Conservation (phyloP, 1,140 invertebrate species). For the Diabrotica virgifera region DNA sequence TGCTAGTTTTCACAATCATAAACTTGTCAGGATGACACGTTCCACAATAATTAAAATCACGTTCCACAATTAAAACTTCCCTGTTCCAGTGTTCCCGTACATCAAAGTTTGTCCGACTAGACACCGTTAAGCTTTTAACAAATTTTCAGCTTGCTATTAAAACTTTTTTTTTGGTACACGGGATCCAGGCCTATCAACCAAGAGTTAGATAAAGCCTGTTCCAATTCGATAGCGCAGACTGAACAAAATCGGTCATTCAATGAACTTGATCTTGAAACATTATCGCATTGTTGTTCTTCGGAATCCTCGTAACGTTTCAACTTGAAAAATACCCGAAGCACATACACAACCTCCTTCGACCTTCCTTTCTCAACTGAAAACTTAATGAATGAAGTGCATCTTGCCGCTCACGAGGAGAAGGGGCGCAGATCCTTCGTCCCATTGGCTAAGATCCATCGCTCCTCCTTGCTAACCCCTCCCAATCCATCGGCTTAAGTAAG, state of each 20-base stretch:
- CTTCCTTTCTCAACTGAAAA: slow-evolving; percentile 25
- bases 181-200: too few relatives aligned
- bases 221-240: neutral
- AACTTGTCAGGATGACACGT: too few relatives aligned
- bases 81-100: too few relatives aligned
- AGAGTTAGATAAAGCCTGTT: neutral
- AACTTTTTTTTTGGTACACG: too few relatives aligned
- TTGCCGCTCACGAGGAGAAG: slow-evolving; percentile 22
- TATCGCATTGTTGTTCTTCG: slow-evolving; percentile 6
- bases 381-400: slow-evolving; percentile 40
- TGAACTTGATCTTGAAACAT: slow-evolving; percentile 30
- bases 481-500: slow-evolving; percentile 32
- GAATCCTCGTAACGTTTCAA: slow-evolving; percentile 9
- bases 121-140: too few relatives aligned
- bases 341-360: slow-evolving; percentile 17
- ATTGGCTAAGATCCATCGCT: slow-evolving; percentile 32
- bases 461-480: slow-evolving; percentile 39
- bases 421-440: slow-evolving; percentile 18
- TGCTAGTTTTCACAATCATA: too few relatives aligned
- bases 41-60: too few relatives aligned
- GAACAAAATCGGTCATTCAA: neutral
- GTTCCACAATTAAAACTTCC: too few relatives aligned
- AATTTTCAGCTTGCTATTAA: too few relatives aligned
- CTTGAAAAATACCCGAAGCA: slow-evolving; percentile 15
- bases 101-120: too few relatives aligned